Base-by-base conservation (phyloP, 2,113 vertebrate genomes). In the Neolamprologus hecqui region DNA sequence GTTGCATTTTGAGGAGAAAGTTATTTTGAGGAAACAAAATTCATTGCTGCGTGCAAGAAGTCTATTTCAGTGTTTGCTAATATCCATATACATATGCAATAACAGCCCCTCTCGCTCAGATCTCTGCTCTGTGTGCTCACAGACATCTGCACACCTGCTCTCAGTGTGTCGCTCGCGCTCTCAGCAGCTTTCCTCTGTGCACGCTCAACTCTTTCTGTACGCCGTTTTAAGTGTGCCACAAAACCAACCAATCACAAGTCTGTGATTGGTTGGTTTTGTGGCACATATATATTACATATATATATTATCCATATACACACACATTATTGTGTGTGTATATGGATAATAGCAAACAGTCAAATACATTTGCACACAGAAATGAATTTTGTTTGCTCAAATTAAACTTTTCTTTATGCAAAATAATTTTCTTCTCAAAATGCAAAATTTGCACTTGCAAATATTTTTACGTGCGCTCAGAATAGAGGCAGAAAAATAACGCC, bases 31-130 rank as follows among this genome's bases (percentile, higher is more conserved):
- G 2, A 2, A 60, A 60, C 3, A 60, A 60, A 31, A 60, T 60
- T 31, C 2, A 60, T 60, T 60, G 2, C 26, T 60, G 14, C 2
- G 1, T 4, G 2, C 26, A 60, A 60, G 14, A 58, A 31, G 14
- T 58, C 14, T 58, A 31, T 58, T 58, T 60, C 14, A 60, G 26
- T 60, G 57, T 60, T 60, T 60, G 57, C 26, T 31, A 60, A 9
- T 60, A 60, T 31, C 28, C 57, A 31, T 31, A 31, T 58, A 58
- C 14, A 31, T 2, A 58, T 0, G 0, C 26, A 31, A 2, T 0
- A 58, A 58, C 57, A 58, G 57, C 26, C 5, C 55, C 13, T 57
- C 21, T 28, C 23, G 1, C 55, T 31, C 55, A 58, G 26, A 9
- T 58, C 13, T 58, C 55, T 58, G 23, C 55, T 57, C 13, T 28